Base-by-base conservation (phyloP, 2,888 invertebrate species). In the Ommatoiulus sabulosus region DNA sequence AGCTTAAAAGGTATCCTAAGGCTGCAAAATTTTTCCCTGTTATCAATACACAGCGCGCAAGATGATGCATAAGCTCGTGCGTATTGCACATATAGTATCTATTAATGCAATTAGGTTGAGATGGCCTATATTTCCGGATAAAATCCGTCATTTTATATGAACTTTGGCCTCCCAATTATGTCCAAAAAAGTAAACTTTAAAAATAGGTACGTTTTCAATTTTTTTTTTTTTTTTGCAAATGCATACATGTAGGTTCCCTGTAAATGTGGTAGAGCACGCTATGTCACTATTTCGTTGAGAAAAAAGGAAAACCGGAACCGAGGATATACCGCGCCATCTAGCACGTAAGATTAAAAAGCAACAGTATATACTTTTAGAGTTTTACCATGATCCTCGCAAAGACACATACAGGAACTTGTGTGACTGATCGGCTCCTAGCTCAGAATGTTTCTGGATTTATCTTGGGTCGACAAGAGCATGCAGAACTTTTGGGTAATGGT, bases 1-100 rank as follows among this genome's bases (percentile, higher is more conserved):
- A 84, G 84, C 84, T 43, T 84, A 52, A 52, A 52, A 52, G 52
- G 52, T 17, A 52, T 52, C 52, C 52, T 52, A 15, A 52, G 52
- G 52, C 52, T 52, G 52, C 12, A 15, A 52, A 52, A 4, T 52
- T 52, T 52, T 52, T 15, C 52, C 52, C 52, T 12, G 15, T 17
- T 52, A 52, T 52, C 52, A 52, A 52, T 52, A 52, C 17, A 52
- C 10, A 52, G 17, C 52, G 52, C 52, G 3, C 3, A 52, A 12
- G 52, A 52, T 52, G 52, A 52, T 52, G 52, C 52, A 52, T 52
- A 52, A 12, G 52, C 52, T 17, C 15, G 52, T 52, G 52, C 17
- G 52, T 52, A 4, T 3, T 15, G 15, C 52, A 52, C 52, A 52
- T 52, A 35, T 35, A 35, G 35, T 35, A 52, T 17, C 52, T 12